Percentiles rank a stretch among this genome's conserved stretches.
These are phyloP conservation scores for Platycnemis pennipes DNA, from an alignment of 2,888 invertebrate species.

Conservation along the genomic window DNA sequence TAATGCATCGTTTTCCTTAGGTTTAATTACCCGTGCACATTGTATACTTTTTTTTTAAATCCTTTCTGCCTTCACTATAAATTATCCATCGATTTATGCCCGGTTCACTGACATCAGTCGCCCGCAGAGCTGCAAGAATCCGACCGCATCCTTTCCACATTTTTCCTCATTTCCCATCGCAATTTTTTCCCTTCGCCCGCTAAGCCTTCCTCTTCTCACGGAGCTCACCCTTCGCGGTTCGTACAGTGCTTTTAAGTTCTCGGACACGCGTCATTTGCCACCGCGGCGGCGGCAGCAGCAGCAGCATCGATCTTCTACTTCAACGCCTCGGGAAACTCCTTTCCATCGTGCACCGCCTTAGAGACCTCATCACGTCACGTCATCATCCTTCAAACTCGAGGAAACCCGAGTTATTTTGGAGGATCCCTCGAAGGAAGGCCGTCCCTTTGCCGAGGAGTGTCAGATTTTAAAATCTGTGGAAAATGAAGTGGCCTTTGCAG, in stretches of 20 bases:
- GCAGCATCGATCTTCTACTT: constrained; percentile 41
- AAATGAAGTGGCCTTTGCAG: neutral
- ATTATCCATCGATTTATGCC: neutral
- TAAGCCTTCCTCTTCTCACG: neutral
- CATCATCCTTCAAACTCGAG: constrained; percentile 7
- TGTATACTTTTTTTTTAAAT: neutral
- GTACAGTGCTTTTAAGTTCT: constrained; percentile 3
- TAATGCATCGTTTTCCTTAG: neutral
- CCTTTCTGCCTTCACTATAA: neutral
- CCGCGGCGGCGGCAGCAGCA: neutral
- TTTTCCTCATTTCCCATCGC: neutral
- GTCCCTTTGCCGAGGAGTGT: neutral
- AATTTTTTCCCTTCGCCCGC: neutral
- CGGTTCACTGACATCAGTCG: neutral
- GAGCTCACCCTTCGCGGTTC: neutral
- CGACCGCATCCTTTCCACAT: constrained; percentile 33
- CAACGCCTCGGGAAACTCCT: constrained; percentile 25
- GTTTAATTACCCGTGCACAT: neutral
- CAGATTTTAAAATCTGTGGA: neutral
- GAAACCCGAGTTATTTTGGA: constrained; percentile 16
- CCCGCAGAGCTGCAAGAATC: neutral
- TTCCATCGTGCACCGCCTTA: neutral
- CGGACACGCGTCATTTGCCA: constrained; percentile 40
- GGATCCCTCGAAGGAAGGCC: neutral
- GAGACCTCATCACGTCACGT: constrained; percentile 19